Conservation (phyloP, 2,113 vertebrate species). For the Ptyas mucosa region DNA sequence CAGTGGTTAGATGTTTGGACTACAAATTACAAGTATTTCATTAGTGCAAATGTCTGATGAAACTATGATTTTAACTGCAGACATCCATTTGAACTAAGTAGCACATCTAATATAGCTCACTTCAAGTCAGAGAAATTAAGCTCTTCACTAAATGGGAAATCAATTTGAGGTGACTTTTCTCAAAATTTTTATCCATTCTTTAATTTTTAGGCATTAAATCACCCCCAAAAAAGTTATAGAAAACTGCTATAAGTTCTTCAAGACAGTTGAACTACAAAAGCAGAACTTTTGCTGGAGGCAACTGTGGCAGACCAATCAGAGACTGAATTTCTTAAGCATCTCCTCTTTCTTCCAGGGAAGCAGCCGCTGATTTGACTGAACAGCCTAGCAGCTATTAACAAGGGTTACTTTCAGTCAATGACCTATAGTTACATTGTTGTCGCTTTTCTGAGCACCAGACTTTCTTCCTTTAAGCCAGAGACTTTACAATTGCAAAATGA, state of each 20-base stretch:
- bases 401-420: slow-evolving; percentile 69
- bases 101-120: neutral
- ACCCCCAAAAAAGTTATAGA: rapidly evolving
- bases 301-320: slow-evolving; percentile 51
- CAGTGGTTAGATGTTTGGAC: neutral
- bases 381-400: slow-evolving; percentile 44
- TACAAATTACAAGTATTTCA: neutral
- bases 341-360: slow-evolving; percentile 50
- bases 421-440: slow-evolving; percentile 56
- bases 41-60: neutral
- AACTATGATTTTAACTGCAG: neutral
- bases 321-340: slow-evolving; percentile 42
- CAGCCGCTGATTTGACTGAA: slow-evolving; percentile 42
- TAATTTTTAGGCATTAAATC: neutral
- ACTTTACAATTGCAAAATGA: slow-evolving; percentile 4
- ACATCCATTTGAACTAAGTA: neutral
- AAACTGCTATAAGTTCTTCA: neutral
- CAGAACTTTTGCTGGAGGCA: slow-evolving; percentile 47
- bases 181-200: neutral
- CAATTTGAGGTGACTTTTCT: neutral
- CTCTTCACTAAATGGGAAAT: neutral
- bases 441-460: neutral
- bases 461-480: slow-evolving; percentile 4
- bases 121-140: neutral
- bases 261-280: neutral